Conservation (phyloP, 2,888 invertebrate genomes). For the Nycteola revayana region DNA sequence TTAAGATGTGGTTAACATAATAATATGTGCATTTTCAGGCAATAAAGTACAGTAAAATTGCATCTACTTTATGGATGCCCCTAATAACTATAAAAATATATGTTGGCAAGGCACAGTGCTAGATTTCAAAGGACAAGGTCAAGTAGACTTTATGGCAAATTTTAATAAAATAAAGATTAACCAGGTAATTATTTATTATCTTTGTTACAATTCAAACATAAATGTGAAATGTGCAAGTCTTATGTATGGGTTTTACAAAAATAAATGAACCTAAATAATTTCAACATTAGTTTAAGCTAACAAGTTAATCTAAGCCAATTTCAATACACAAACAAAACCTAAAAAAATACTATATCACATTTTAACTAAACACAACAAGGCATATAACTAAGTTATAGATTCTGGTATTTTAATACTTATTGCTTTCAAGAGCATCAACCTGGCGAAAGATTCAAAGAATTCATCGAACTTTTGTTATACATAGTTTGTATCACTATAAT, state of each 20-base stretch:
- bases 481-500: slow-evolving; percentile 57
- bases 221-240: slow-evolving; percentile 69
- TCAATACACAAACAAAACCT: slow-evolving; percentile 59
- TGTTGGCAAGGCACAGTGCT: too few species aligned
- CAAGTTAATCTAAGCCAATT: slow-evolving; percentile 57
- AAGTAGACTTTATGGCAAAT: too few species aligned
- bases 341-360: slow-evolving; percentile 74
- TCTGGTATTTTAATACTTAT: slow-evolving; percentile 63
- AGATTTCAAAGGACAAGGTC: too few species aligned
- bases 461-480: slow-evolving; percentile 56
- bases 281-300: slow-evolving; percentile 61
- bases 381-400: slow-evolving; percentile 54
- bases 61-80: too few species aligned
- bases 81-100: too few species aligned
- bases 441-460: slow-evolving; percentile 49
- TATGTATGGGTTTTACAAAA: slow-evolving; percentile 71
- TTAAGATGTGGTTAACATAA: too few species aligned
- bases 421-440: slow-evolving; percentile 55
- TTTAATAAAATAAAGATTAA: slow-evolving; percentile 33
- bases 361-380: slow-evolving; percentile 73
- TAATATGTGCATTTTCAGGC: too few species aligned
- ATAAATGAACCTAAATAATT: slow-evolving; percentile 69
- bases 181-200: slow-evolving; percentile 70
- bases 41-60: too few species aligned
- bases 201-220: slow-evolving; percentile 69